Percentiles rank a stretch among this genome's conserved stretches.
Evolutionary conservation across 2,797 vertebrate genomes (phyloP).

Genomic region (Sternotherus odoratus): DNA sequence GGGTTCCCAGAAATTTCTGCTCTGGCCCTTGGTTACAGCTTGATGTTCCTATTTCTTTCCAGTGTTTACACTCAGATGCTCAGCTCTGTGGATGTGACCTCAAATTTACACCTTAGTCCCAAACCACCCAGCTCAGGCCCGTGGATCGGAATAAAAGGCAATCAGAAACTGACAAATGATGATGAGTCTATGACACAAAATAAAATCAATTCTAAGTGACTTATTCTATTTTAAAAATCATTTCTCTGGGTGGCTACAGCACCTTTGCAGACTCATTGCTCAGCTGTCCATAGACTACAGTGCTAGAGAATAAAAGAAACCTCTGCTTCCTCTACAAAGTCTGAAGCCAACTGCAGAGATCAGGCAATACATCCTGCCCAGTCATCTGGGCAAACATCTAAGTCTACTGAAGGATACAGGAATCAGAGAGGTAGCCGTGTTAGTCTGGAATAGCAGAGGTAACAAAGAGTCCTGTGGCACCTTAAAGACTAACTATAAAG

Average conservation of each 20-base stretch:
- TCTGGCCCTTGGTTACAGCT: slow-evolving; percentile 16
- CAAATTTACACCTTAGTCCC: slow-evolving; percentile 54
- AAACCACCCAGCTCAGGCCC: background rate
- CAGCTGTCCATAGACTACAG: slow-evolving; percentile 62
- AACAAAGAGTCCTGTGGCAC: too few relatives aligned
- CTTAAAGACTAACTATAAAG: too few relatives aligned
- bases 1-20: slow-evolving; percentile 10
- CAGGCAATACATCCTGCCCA: background rate
- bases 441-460: too few relatives aligned
- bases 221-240: slow-evolving; percentile 45
- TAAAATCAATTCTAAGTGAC: background rate
- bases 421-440: too few relatives aligned
- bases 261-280: slow-evolving; percentile 34
- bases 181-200: background rate
- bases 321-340: background rate
- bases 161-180: background rate
- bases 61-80: background rate
- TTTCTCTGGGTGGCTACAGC: slow-evolving; percentile 50
- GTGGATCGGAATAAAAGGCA: background rate
- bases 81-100: slow-evolving; percentile 42
- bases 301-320: slow-evolving; percentile 71
- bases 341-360: slow-evolving; percentile 38
- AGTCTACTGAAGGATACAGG: slow-evolving; percentile 55
- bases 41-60: slow-evolving; percentile 24
- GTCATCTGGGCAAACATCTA: slow-evolving; percentile 56